These are phyloP conservation scores for Callionymus lyra DNA, from an alignment of 2,113 vertebrate genomes.

Conservation along the genomic window DNA sequence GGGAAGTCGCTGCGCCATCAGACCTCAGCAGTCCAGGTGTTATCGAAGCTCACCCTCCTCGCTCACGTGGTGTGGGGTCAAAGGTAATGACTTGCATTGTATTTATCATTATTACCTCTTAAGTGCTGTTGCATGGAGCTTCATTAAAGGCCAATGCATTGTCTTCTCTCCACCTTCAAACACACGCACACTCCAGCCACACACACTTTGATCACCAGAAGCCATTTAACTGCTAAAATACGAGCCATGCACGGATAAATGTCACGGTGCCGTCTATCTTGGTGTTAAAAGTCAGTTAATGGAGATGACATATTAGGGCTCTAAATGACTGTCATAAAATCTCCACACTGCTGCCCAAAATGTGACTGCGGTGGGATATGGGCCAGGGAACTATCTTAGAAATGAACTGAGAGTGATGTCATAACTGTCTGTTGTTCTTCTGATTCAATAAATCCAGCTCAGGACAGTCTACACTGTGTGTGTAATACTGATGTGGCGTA, in stretches of 20 bases:
- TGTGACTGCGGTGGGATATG: conserved; percentile 22
- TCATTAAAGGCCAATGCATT: conserved; percentile 58
- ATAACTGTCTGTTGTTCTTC: conserved; percentile 23
- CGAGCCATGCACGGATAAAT: conserved; percentile 53
- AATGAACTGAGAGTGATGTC: conserved; percentile 38
- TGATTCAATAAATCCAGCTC: conserved; percentile 24
- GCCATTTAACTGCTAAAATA: conserved; percentile 61
- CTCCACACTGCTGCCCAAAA: conserved; percentile 20
- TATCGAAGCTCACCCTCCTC: background rate
- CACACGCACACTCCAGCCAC: conserved; percentile 21
- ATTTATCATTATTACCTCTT: conserved; percentile 52
- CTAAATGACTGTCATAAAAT: conserved; percentile 64
- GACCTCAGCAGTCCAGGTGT: conserved; percentile 16
- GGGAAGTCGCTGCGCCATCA: too few relatives aligned
- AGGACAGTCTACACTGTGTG: background rate
- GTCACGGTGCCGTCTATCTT: conserved; percentile 60
- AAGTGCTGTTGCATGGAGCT: conserved; percentile 40
- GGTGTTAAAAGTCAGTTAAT: conserved; percentile 58
- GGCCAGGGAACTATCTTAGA: conserved; percentile 8
- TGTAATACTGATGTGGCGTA: conserved; percentile 1
- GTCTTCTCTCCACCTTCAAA: conserved; percentile 14
- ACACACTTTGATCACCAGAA: conserved; percentile 32
- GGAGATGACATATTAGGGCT: conserved; percentile 63
- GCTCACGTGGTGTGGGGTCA: conserved; percentile 16
- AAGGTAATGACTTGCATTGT: conserved; percentile 38